phyloP scores from a whole-genome alignment of 1,140 invertebrate genomes.

The Papilio polyxenes region DNA sequence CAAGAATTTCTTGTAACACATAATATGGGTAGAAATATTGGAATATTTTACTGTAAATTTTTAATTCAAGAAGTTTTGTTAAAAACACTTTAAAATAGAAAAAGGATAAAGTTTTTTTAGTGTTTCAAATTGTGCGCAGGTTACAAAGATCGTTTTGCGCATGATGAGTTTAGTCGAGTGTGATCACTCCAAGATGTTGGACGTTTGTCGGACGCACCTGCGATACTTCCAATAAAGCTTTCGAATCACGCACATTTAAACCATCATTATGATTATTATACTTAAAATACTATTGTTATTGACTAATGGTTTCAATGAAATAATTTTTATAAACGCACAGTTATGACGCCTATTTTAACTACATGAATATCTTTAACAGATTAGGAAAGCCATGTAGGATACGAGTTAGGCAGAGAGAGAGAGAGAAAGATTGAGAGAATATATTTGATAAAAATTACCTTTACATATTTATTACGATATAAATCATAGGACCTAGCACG shows the following conservation, averaged over 20 bases:
- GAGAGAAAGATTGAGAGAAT: too few species aligned
- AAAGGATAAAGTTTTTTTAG: background rate
- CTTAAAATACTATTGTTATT: background rate
- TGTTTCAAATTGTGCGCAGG: background rate
- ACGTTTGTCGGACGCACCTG: background rate
- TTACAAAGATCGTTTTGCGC: background rate
- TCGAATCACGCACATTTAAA: background rate
- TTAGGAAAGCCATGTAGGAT: too few species aligned
- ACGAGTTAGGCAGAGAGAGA: too few species aligned
- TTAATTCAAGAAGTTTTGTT: too few species aligned
- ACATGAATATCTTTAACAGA: too few species aligned
- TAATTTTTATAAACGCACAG: too few species aligned
- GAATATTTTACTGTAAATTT: too few species aligned
- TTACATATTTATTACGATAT: too few species aligned
- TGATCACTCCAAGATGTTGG: conserved; percentile 5
- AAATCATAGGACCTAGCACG: too few species aligned
- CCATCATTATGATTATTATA: background rate
- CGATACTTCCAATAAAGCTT: background rate
- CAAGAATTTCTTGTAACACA: background rate
- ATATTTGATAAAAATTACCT: too few species aligned
- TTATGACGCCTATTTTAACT: too few species aligned
- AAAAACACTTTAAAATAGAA: too few species aligned
- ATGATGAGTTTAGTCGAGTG: conserved; percentile 26
- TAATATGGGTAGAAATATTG: background rate
- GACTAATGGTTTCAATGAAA: background rate